phyloP scores from a whole-genome alignment of 2,797 vertebrate species.

The Alauda arvensis region DNA sequence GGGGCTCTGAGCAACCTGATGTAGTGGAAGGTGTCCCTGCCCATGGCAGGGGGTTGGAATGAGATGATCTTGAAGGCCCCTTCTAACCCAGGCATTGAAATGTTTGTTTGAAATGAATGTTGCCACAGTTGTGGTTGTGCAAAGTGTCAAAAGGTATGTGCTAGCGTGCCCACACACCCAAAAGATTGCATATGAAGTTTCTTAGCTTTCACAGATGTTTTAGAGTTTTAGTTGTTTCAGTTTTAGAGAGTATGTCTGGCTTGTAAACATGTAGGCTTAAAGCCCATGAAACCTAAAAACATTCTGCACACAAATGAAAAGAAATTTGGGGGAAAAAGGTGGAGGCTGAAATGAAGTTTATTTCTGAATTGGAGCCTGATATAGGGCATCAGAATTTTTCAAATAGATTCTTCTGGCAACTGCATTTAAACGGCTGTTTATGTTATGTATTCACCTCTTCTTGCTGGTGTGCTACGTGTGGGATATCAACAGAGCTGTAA shows the following conservation, averaged over 20 bases:
- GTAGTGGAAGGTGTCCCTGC: neutral
- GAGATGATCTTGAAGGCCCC: neutral
- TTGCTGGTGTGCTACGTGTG: slow-evolving; percentile 63
- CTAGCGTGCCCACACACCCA: neutral
- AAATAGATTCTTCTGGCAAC: slow-evolving; percentile 51
- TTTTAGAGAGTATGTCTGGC: neutral
- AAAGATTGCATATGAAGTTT: neutral
- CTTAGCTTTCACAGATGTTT: neutral
- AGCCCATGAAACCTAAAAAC: neutral
- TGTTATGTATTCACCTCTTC: slow-evolving; percentile 45
- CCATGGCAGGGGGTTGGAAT: neutral
- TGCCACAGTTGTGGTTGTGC: slow-evolving; percentile 63
- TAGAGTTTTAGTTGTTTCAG: neutral
- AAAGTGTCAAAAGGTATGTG: neutral
- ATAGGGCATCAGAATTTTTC: slow-evolving; percentile 46
- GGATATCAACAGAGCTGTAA: slow-evolving; percentile 62
- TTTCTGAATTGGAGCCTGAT: slow-evolving; percentile 8
- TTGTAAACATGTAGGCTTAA: neutral
- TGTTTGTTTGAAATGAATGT: too few species aligned
- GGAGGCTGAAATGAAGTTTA: neutral
- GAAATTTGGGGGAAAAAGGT: neutral
- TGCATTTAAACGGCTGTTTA: slow-evolving; percentile 53
- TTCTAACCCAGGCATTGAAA: neutral
- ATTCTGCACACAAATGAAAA: neutral
- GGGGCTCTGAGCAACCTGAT: neutral